Evolutionary conservation across 2,113 vertebrate species (phyloP).

Genomic region (Oncorhynchus nerka): DNA sequence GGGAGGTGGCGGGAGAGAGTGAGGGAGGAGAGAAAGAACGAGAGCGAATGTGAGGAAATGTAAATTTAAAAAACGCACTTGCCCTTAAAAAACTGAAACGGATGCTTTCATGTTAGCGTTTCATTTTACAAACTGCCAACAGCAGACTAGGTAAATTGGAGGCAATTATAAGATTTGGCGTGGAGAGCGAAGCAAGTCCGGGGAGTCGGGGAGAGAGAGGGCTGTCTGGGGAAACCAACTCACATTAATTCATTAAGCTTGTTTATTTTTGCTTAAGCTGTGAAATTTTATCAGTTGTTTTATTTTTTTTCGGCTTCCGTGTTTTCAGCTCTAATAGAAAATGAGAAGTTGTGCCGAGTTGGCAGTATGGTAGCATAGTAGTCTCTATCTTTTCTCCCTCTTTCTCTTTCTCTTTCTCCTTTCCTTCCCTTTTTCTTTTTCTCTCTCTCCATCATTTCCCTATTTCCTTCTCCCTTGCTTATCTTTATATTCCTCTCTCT

Average conservation of each 20-base stretch:
- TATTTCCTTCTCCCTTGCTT: not conserved
- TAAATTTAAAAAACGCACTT: too few relatives aligned
- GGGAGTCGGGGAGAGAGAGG: constrained; percentile 38
- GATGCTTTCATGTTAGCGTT: constrained; percentile 78
- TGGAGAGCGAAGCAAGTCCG: constrained; percentile 56
- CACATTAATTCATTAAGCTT: constrained; percentile 50
- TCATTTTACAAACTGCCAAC: constrained; percentile 81
- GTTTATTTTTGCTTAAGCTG: constrained; percentile 57
- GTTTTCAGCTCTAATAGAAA: not conserved
- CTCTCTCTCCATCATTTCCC: not conserved
- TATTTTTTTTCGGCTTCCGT: not conserved
- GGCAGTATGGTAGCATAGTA: not conserved
- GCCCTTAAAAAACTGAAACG: constrained; percentile 75
- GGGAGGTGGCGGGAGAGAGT: too few relatives aligned
- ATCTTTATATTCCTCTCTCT: not conserved
- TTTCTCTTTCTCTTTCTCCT: not conserved
- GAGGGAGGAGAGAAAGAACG: too few relatives aligned
- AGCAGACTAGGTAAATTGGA: constrained; percentile 82
- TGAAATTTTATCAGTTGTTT: constrained; percentile 12
- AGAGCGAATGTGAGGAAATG: too few relatives aligned
- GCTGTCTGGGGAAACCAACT: constrained; percentile 5
- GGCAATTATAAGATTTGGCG: constrained; percentile 75
- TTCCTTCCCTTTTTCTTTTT: not conserved
- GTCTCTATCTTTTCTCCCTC: constrained; percentile 18
- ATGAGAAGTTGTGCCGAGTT: not conserved